phyloP scores from a whole-genome alignment of 2,797 vertebrate species.

The Thripadectes ignobilis region DNA sequence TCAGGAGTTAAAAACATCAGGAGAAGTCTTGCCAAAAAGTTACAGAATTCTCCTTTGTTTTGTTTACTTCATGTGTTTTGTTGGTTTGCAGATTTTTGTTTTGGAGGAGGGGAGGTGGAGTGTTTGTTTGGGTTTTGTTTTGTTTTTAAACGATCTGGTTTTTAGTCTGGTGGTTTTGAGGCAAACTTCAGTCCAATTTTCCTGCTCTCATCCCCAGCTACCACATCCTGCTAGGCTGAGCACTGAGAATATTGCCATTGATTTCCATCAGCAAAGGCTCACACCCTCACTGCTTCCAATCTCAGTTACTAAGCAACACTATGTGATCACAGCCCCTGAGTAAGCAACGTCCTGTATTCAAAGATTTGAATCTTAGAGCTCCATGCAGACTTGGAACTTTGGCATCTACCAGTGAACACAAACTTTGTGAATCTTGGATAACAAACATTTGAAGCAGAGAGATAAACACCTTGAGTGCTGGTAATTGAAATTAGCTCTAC shows the following conservation, averaged over 20 bases:
- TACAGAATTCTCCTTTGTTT: not conserved
- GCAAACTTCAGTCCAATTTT: not conserved
- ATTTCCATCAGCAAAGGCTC: conserved; percentile 55
- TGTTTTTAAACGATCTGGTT: not conserved
- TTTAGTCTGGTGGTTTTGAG: not conserved
- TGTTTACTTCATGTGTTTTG: not conserved
- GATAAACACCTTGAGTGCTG: not conserved
- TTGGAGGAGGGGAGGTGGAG: rapidly evolving
- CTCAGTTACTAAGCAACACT: conserved; percentile 47
- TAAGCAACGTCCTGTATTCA: not conserved
- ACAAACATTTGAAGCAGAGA: not conserved
- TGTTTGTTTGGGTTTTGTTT: not conserved
- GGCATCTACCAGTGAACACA: not conserved
- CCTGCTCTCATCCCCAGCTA: not conserved
- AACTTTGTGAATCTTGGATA: not conserved
- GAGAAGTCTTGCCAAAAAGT: not conserved
- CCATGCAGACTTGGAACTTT: not conserved
- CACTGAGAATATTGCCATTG: conserved; percentile 50
- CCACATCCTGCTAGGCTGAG: not conserved
- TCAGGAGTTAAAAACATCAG: not conserved
- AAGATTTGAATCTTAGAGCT: not conserved
- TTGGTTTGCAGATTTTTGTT: not conserved
- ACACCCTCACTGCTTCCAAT: conserved; percentile 51
- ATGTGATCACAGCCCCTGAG: not conserved
- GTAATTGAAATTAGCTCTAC: not conserved